These are phyloP conservation scores for Diarsia rubi DNA, from an alignment of 2,888 invertebrate species.

Conservation along the genomic window DNA sequence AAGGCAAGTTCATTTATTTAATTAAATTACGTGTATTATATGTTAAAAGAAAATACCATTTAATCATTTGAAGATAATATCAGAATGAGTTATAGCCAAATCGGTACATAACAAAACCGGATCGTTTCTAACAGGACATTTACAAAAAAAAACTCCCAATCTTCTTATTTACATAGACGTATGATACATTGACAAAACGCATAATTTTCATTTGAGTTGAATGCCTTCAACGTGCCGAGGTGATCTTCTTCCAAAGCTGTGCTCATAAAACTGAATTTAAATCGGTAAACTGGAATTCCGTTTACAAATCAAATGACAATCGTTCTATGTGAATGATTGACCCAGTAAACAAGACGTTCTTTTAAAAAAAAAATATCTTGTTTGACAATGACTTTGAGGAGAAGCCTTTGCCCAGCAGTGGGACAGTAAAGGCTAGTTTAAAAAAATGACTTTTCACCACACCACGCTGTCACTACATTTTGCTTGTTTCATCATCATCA, in stretches of 20 bases:
- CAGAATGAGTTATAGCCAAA: slow-evolving; percentile 41
- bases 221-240: slow-evolving; percentile 34
- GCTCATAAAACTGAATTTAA: neutral
- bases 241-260: slow-evolving; percentile 27
- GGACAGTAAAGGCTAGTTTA: too few relatives aligned
- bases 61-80: slow-evolving; percentile 31
- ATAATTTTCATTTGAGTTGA: slow-evolving; percentile 34
- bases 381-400: neutral
- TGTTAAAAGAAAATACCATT: slow-evolving; percentile 59
- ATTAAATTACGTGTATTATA: neutral
- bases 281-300: slow-evolving; percentile 17
- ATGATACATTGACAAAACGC: slow-evolving; percentile 10
- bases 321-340: neutral
- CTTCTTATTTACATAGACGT: slow-evolving; percentile 17
- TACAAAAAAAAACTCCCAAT: slow-evolving; percentile 14
- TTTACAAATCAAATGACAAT: slow-evolving; percentile 8
- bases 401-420: too few relatives aligned
- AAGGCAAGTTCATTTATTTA: slow-evolving; percentile 54
- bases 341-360: neutral
- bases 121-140: slow-evolving; percentile 59
- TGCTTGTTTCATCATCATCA: neutral
- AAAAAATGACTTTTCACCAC: neutral
- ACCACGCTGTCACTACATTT: neutral
- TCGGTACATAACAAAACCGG: slow-evolving; percentile 66
- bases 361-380: too few relatives aligned